Percentiles rank a stretch among this genome's conserved stretches.
Evolutionary conservation across 2,797 vertebrate species (phyloP).

Genomic region (Petrocephalus schoutedeni): DNA sequence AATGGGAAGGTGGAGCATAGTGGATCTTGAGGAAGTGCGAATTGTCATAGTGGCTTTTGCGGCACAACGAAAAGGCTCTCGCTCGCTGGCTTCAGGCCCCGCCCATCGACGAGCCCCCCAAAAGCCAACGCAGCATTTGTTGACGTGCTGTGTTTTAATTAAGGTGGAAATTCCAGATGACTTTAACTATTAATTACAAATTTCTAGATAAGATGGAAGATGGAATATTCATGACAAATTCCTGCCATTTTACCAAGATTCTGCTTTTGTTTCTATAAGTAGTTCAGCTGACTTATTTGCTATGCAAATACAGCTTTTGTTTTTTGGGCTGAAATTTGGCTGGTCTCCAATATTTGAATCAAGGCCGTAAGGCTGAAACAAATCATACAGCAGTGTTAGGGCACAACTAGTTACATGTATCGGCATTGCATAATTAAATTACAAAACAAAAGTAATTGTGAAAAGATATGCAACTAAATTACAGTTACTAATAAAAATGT

Average conservation of each 20-base stretch:
- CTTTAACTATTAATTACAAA: background rate
- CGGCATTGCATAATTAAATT: too few species aligned
- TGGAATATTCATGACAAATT: background rate
- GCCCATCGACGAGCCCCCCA: background rate
- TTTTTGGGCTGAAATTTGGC: background rate
- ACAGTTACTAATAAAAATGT: background rate
- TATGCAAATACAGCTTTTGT: background rate
- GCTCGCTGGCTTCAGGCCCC: background rate
- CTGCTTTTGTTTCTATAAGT: background rate
- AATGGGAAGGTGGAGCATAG: background rate
- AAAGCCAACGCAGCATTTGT: background rate
- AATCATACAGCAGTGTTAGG: too few species aligned
- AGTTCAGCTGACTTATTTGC: background rate
- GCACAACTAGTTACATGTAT: too few species aligned
- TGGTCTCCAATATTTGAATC: too few species aligned
- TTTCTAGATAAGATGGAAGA: background rate
- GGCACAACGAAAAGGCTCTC: background rate
- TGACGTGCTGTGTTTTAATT: background rate
- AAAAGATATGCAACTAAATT: too few species aligned
- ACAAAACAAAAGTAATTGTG: too few species aligned
- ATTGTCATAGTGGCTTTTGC: background rate
- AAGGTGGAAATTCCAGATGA: background rate
- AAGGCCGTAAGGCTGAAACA: too few species aligned
- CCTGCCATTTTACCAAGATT: background rate
- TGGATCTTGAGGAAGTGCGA: background rate